Conservation (phyloP, 2,797 vertebrate species). For the Leuciscus waleckii region DNA sequence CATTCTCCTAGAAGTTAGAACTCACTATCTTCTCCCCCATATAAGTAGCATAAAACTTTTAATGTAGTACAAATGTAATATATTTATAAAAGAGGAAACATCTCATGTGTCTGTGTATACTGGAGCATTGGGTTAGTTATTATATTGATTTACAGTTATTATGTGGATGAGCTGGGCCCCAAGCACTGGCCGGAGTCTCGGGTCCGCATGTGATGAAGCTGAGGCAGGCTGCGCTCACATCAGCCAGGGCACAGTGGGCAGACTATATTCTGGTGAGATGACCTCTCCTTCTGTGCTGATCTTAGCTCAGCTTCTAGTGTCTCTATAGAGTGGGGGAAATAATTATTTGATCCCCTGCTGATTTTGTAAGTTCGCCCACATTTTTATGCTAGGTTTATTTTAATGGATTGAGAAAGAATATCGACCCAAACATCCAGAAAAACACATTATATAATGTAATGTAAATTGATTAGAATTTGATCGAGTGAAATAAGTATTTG, state of each 20-base stretch:
- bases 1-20: not conserved
- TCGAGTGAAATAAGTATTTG: no score
- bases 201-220: conserved; percentile 87
- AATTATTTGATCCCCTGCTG: no score
- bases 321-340: no score
- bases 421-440: no score
- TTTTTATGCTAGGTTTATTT: no score
- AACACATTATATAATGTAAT: no score
- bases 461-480: no score
- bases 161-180: conserved; percentile 85
- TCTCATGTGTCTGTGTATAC: not conserved
- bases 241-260: conserved; percentile 85
- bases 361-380: no score
- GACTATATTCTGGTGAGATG: conserved; percentile 87
- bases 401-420: no score
- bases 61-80: not conserved
- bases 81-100: not conserved
- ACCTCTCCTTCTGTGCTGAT: not conserved
- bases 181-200: conserved; percentile 87
- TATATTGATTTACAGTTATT: conserved; percentile 72
- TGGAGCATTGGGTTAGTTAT: not conserved
- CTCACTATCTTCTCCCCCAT: not conserved
- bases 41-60: not conserved
- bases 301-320: not conserved
- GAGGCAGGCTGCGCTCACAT: conserved; percentile 83